Evolutionary conservation across 2,888 invertebrate genomes (phyloP), one percentile per base, ranked within the genome.

Genomic region (Adelphocoris suturalis): DNA sequence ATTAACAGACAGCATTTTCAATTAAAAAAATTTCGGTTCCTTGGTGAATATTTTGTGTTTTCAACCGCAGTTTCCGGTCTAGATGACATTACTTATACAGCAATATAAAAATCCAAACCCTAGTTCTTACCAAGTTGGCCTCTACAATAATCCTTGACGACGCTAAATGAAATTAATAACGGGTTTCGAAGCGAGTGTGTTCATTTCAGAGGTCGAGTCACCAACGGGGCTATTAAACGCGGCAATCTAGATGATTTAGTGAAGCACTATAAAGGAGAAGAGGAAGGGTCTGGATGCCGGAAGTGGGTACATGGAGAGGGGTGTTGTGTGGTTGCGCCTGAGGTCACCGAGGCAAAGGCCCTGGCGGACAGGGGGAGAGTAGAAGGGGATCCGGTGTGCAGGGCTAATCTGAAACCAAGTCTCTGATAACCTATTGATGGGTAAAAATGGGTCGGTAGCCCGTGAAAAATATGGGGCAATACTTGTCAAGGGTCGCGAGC

Each of bases 351-450:
- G 52, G 52, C 52, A 52, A 14, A 19, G 57, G n/a, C 19, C 61
- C 61, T 61, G 11, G 19, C n/a, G 61, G 61, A 68, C 68, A 23
- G 23, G 3, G 19, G 61, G 68, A 12, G 9, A 23, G 23, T 23
- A 23, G 23, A 11, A 23, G 23, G 27, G 68, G 23, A 68, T 68
- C 68, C 68, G 68, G 68, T 68, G 57, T 57, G 68, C 23, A 68
- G 68, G 68, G 68, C 68, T 68, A 68, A 68, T 68, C 68, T 68
- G 68, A 68, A 68, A 68, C 23, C 68, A 68, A 68, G 68, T 27
- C 68, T 68, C 68, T 68, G 68, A 68, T 68, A 68, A 68, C 68
- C 68, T 68, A 68, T 68, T 68, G 68, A 68, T 68, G 68, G 68
- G 68, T 68, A 68, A 68, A 68, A 68, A 68, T 68, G 68, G 68